A percentile compares a stretch with the other conserved stretches of the same genome.
phyloP scores from a whole-genome alignment of 2,113 vertebrate species.

The Callithrix jacchus region DNA sequence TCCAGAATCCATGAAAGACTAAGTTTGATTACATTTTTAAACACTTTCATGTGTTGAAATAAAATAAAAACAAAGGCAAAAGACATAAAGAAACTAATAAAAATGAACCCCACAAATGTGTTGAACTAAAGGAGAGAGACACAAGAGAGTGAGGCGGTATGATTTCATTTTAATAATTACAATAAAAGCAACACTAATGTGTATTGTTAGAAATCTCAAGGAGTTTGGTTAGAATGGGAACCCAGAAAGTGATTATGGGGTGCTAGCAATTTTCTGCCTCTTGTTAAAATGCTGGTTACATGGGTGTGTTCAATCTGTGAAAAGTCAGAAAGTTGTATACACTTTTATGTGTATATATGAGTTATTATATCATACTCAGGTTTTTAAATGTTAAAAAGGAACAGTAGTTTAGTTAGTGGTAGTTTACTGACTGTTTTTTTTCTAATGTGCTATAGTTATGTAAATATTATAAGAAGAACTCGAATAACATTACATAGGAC shows the following conservation, averaged over 20 bases:
- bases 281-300: not conserved
- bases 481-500: not conserved
- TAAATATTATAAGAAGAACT: not conserved
- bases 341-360: not conserved
- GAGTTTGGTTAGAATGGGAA: not conserved
- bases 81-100: not conserved
- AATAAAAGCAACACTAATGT: not conserved
- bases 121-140: not conserved
- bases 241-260: too few relatives aligned
- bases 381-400: not conserved
- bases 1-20: not conserved
- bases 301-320: rapidly evolving
- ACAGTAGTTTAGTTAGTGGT: not conserved
- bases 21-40: not conserved
- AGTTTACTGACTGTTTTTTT: not conserved
- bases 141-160: not conserved
- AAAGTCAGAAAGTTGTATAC: not conserved
- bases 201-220: not conserved
- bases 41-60: not conserved
- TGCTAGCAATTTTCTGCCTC: not conserved
- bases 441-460: not conserved
- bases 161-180: not conserved
- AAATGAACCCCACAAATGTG: not conserved
- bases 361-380: not conserved
- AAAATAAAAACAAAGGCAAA: constrained; percentile 9